A percentile compares a stretch with the other conserved stretches of the same genome.
Evolutionary conservation across 2,113 vertebrate genomes (phyloP).

Genomic region (Rhineura floridana): DNA sequence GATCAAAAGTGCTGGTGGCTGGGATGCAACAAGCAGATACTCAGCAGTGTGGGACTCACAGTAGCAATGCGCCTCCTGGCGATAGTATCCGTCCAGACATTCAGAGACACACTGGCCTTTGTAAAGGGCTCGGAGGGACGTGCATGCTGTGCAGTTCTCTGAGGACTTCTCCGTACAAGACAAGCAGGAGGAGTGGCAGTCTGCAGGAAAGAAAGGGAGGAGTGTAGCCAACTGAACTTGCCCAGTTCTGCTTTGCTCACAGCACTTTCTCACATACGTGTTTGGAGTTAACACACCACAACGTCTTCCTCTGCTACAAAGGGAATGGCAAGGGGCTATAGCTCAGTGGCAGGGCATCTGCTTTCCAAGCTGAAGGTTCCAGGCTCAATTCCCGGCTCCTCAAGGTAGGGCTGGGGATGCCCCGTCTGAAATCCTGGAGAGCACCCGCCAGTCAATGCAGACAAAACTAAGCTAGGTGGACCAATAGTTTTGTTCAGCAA

Average conservation of each 20-base stretch:
- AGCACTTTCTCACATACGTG: neutral
- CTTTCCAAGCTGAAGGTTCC: too few relatives aligned
- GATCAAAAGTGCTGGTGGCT: neutral
- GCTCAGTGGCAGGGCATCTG: too few relatives aligned
- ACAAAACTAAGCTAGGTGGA: too few relatives aligned
- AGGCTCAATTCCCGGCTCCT: too few relatives aligned
- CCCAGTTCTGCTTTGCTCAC: neutral
- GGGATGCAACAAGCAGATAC: neutral
- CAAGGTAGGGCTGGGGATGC: too few relatives aligned
- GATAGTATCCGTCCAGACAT: conserved; percentile 16
- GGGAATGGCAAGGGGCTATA: too few relatives aligned
- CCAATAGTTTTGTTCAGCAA: too few relatives aligned
- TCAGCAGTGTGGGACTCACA: neutral
- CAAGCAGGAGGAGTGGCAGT: conserved; percentile 14
- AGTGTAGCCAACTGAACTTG: too few relatives aligned
- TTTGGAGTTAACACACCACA: neutral
- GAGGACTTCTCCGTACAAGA: neutral
- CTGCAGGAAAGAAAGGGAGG: neutral
- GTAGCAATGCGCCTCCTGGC: neutral
- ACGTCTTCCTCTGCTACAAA: neutral
- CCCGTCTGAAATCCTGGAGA: too few relatives aligned
- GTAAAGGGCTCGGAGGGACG: neutral
- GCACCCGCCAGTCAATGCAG: too few relatives aligned
- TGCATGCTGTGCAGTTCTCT: neutral
- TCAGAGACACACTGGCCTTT: neutral